These are phyloP conservation scores for Rhinopomastus cyanomelas DNA, from an alignment of 2,113 vertebrate species.

Conservation along the genomic window DNA sequence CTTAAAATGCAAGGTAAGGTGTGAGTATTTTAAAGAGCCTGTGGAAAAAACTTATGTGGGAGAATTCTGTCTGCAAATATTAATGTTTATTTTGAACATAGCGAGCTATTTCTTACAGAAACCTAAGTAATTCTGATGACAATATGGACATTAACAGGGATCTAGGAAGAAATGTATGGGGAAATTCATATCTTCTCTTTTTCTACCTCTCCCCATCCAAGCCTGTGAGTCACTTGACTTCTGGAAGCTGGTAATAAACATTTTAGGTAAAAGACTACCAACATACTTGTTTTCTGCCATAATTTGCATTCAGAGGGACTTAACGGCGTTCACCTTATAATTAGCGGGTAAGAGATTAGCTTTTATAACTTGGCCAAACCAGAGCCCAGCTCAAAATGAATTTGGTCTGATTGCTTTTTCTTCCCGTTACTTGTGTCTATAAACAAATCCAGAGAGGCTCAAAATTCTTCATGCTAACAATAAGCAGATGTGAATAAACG, in stretches of 20 bases:
- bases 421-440: not conserved
- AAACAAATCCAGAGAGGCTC: not conserved
- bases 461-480: not conserved
- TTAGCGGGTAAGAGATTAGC: not conserved
- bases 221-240: not conserved
- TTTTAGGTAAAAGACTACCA: not conserved
- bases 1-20: not conserved
- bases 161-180: too few species aligned
- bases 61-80: not conserved
- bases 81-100: not conserved
- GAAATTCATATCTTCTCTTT: rapidly evolving
- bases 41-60: not conserved
- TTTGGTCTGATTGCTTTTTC: not conserved
- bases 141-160: too few species aligned
- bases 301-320: not conserved
- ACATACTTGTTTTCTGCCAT: not conserved
- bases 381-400: not conserved
- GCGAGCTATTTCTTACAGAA: not conserved
- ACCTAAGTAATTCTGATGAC: not conserved
- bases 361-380: not conserved
- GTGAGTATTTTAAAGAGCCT: not conserved
- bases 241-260: not conserved
- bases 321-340: not conserved
- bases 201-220: not conserved
- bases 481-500: not conserved